These are phyloP conservation scores for Pygoscelis antarcticus DNA, from an alignment of 2,113 vertebrate species.

Conservation along the genomic window DNA sequence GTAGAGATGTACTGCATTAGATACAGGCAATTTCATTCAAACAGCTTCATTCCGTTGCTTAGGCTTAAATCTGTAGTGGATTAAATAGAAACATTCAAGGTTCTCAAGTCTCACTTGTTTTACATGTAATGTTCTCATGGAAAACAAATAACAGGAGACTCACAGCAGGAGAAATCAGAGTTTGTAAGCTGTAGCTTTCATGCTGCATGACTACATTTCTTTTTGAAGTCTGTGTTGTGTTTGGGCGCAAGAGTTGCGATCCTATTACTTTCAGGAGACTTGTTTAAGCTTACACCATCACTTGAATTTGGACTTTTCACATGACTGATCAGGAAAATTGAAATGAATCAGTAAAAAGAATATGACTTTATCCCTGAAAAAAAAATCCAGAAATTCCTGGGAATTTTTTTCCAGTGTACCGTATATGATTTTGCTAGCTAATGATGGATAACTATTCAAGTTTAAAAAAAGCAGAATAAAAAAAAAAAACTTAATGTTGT, in stretches of 20 bases:
- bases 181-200: background rate
- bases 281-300: background rate
- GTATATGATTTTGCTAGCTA: background rate
- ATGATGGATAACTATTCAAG: background rate
- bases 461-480: background rate
- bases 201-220: background rate
- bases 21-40: constrained; percentile 30
- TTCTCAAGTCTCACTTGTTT: background rate
- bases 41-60: background rate
- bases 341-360: background rate
- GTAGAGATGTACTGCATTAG: constrained; percentile 7
- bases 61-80: background rate
- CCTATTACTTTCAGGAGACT: background rate
- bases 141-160: background rate
- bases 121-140: background rate
- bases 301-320: background rate
- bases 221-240: background rate
- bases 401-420: background rate
- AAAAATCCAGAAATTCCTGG: background rate
- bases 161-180: background rate
- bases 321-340: background rate
- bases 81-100: constrained; percentile 2
- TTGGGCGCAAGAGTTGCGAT: background rate
- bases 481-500: background rate
- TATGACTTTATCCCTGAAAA: background rate